A percentile compares a stretch with the other conserved stretches of the same genome.
phyloP scores from a whole-genome alignment of 1,140 invertebrate genomes.

The Hylyphantes graminicola region DNA sequence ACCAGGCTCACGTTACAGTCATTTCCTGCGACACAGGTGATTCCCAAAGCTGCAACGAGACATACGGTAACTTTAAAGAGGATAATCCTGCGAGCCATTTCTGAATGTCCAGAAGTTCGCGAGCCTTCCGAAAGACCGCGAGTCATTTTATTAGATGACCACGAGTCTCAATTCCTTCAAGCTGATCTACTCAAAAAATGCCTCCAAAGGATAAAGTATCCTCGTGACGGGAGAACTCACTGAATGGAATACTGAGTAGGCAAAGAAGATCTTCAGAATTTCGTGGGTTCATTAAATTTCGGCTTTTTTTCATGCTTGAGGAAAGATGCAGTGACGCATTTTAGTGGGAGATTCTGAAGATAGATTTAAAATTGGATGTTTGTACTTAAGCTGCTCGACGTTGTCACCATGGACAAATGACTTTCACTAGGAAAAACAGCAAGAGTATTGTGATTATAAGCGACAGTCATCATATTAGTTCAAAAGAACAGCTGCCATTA shows the following conservation, averaged over 20 bases:
- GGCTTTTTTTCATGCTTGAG: constrained; percentile 3
- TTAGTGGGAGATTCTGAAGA: neutral
- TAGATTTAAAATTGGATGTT: neutral
- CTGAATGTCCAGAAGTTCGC: neutral
- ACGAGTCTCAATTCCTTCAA: neutral
- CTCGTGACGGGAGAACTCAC: neutral
- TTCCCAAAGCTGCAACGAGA: constrained; percentile 17
- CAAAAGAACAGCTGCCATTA: too few species aligned
- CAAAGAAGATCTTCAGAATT: neutral
- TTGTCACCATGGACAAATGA: too few species aligned
- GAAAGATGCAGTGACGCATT: constrained; percentile 13
- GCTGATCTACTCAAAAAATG: neutral
- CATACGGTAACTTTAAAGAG: neutral
- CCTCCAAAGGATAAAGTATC: neutral
- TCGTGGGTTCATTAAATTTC: constrained; percentile 1
- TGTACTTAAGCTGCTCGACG: too few species aligned
- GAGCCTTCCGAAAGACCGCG: neutral
- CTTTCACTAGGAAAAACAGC: too few species aligned
- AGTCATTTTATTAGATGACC: neutral
- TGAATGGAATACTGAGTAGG: constrained; percentile 15
- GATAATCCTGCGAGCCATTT: neutral
- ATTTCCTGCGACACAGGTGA: neutral
- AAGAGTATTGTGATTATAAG: too few species aligned
- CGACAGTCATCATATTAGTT: too few species aligned
- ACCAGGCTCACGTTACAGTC: neutral